Evolutionary conservation across 1,140 invertebrate species (phyloP).

Genomic region (Ceratoteleas bidentatus): DNA sequence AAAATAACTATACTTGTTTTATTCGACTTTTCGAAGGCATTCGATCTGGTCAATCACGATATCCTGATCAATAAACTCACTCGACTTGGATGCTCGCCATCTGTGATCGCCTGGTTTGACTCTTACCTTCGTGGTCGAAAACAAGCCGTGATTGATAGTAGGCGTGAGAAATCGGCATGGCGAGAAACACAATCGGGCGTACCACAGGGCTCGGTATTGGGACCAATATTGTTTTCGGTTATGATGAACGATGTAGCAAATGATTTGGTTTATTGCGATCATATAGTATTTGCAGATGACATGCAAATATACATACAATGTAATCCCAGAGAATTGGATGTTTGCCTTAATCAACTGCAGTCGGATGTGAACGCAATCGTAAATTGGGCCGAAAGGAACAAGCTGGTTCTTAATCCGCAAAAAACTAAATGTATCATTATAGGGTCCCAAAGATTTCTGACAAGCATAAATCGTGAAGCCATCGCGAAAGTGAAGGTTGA

Average conservation of each 20-base stretch:
- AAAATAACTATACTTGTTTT: slow-evolving; percentile 67
- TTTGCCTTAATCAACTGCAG: background rate
- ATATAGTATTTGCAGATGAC: no score
- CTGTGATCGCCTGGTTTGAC: background rate
- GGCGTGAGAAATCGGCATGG: background rate
- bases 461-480: no score
- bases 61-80: slow-evolving; percentile 24
- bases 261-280: slow-evolving; percentile 5
- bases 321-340: background rate
- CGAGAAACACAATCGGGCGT: background rate
- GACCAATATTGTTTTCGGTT: slow-evolving; percentile 1
- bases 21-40: slow-evolving; percentile 72
- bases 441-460: no score
- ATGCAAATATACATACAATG: slow-evolving; percentile 1
- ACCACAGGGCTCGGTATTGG: slow-evolving; percentile 15
- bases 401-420: no score
- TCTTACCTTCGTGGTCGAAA: slow-evolving; percentile 1
- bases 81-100: background rate
- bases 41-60: slow-evolving; percentile 61
- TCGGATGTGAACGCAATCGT: background rate
- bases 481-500: no score
- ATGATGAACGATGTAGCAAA: no score
- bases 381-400: background rate
- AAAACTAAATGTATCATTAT: no score
- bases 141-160: slow-evolving; percentile 3